phyloP scores from a whole-genome alignment of 1,140 invertebrate species.

The Himalopsyche phryganea region DNA sequence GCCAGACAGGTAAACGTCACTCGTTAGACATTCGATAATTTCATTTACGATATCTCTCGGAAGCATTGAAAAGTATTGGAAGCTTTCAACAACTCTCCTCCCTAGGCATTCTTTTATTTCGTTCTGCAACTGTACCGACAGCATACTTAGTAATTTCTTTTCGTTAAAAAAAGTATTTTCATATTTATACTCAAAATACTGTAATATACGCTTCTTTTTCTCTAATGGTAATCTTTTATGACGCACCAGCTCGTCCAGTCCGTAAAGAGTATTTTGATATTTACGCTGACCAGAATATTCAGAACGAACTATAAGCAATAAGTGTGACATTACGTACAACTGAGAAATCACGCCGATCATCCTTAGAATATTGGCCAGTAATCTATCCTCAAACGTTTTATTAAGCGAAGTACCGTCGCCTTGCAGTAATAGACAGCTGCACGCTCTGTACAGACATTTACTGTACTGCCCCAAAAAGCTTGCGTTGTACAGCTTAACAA shows the following conservation, averaged over 20 bases:
- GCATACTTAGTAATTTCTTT: not conserved
- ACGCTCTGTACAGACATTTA: not conserved
- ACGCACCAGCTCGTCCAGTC: not conserved
- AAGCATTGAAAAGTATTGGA: conserved; percentile 35
- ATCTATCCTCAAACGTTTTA: not conserved
- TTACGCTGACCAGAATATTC: not conserved
- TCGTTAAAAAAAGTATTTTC: conserved; percentile 4
- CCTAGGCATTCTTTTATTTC: conserved; percentile 37
- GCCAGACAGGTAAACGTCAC: conserved; percentile 38
- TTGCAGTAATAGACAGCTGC: not conserved
- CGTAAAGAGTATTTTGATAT: not conserved
- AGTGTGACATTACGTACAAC: not conserved
- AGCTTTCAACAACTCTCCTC: conserved; percentile 35
- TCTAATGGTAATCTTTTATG: not conserved
- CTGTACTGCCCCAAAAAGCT: not conserved
- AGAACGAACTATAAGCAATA: conserved; percentile 1
- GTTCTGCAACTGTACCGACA: conserved; percentile 33
- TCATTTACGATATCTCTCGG: conserved; percentile 34
- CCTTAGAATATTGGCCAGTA: not conserved
- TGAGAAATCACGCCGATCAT: not conserved
- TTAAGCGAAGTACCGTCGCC: not conserved
- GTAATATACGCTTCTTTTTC: not conserved
- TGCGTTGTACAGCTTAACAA: not conserved
- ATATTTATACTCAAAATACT: conserved; percentile 5
- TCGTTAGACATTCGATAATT: conserved; percentile 36